Evolutionary conservation across 2,113 vertebrate genomes (phyloP).

Genomic region (Hemicordylus capensis): DNA sequence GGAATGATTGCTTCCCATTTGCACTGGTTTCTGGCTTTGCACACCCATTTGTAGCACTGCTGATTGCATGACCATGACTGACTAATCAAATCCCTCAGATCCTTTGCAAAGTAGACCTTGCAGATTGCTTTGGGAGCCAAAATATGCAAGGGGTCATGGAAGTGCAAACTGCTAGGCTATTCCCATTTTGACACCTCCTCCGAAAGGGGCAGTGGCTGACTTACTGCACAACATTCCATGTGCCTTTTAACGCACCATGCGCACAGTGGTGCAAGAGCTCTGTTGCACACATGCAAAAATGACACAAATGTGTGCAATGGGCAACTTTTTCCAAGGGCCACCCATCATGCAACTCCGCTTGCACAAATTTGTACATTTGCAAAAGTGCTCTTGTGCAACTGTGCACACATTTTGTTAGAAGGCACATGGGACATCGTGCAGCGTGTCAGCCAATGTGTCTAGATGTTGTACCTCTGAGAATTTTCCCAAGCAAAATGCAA

Average conservation of each 20-base stretch:
- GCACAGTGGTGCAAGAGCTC: no score
- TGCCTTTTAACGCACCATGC: no score
- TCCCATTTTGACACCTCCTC: background rate
- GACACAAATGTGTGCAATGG: no score
- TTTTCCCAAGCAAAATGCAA: no score
- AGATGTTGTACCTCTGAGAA: no score
- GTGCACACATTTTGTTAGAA: no score
- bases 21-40: background rate
- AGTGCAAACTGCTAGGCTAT: constrained; percentile 7
- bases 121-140: constrained; percentile 10
- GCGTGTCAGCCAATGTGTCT: no score
- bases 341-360: background rate
- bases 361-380: background rate
- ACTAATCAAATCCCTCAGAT: background rate
- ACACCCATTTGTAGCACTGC: background rate
- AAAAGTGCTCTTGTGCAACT: no score
- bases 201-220: background rate
- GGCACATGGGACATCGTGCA: no score
- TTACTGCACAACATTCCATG: no score
- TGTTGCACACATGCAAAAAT: no score
- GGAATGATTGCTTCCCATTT: background rate
- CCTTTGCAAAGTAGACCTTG: background rate
- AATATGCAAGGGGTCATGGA: background rate
- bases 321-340: no score
- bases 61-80: background rate